Base-by-base conservation (phyloP, 37 sponge, comb jelly and placozoan species). In the Oopsacas minuta region DNA sequence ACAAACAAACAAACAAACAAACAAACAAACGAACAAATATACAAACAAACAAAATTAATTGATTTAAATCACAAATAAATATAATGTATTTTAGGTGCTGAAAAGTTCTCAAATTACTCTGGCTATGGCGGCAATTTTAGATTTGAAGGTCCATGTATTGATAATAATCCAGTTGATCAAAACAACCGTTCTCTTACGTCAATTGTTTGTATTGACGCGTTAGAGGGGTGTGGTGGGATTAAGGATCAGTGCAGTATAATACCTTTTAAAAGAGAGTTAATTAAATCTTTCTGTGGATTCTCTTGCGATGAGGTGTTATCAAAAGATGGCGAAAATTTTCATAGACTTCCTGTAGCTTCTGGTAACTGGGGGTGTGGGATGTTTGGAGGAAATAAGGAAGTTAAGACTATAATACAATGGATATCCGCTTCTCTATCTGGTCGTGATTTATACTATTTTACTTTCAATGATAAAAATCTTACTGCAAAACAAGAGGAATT, bases 341-440 rank as follows among this genome's bases (percentile, higher is more conserved):
- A 53, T 86, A 52, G 37, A 23, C 38, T 82, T 38, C 85, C 90
- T 0, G 88, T 92, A 25, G 90, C 93, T 15, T 89, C 89, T 22
- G 93, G 93, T 1, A 92, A 92, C 86, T 92, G 93, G 93, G 93
- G 93, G 1, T 92, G 93, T 88, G 93, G 93, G 20, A 86, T 84
- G 12, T 92, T 92, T 86, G 93, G 90, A 0, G 93, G 93, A 0
- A 83, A 90, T 81, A 88, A 86, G 36, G 86, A 87, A 36, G 38
- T 92, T 36, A 92, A 92, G 52, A 85, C 89, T 0, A 37, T 92
- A 17, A 38, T 90, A 0, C 93, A 92, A 52, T 92, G 93, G 93
- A 81, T 88, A 82, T 89, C 89, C 32, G 90, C 89, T 53, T 83
- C 87, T 38, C 36, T 52, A 30, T 88, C 83, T 20, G 83, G 87